Base-by-base conservation (phyloP, 1,140 invertebrate species). In the Brachystomella parvula region DNA sequence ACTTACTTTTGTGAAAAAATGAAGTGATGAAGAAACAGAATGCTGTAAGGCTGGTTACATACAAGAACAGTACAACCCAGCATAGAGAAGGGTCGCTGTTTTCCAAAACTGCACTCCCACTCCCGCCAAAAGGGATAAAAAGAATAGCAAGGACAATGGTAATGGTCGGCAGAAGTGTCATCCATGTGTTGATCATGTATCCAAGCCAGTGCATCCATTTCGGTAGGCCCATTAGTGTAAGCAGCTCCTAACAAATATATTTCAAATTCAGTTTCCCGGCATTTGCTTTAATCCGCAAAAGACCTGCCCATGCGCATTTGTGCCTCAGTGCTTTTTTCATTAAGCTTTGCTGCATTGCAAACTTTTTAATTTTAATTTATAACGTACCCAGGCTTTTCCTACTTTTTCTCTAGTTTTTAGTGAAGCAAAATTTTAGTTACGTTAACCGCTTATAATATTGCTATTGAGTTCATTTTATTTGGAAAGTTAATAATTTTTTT, bases 161-260 rank as follows among this genome's bases (percentile, higher is more conserved):
- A 2, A 71, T 66, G n/a, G 47, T 64, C 28, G 71, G 58, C 3
- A 28, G 17, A 3, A 71, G 29, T 24, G 66, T 39, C 0, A 73
- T 17, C 61, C 71, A 47, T 1, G 70, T 69, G 57, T 73, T 71
- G 2, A 71, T 1, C 67, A 72, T 69, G 67, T 68, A 73, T 2
- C 70, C 72, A 26, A 73, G n/a, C 70, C 67, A 72, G 30, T 73
- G 70, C 68, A 72, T 67, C 67, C 67, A 72, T 15, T 63, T 61
- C 1, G 68, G 67, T 12, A 72, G 24, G 24, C 67, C 67, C 44
- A 59, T 67, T n/a, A 68, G 39, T 44, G 60, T 71, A 39, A 71
- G 53, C 32, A 68, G 49, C 60, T 69, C 66, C 65, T 71, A 24
- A 12, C 3, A 9, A 29, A 64, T n/a, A n/a, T n/a, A n/a, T n/a